A percentile compares a stretch with the other conserved stretches of the same genome.
phyloP scores from a whole-genome alignment of 2,113 vertebrate species.

The Synchiropus splendidus region DNA sequence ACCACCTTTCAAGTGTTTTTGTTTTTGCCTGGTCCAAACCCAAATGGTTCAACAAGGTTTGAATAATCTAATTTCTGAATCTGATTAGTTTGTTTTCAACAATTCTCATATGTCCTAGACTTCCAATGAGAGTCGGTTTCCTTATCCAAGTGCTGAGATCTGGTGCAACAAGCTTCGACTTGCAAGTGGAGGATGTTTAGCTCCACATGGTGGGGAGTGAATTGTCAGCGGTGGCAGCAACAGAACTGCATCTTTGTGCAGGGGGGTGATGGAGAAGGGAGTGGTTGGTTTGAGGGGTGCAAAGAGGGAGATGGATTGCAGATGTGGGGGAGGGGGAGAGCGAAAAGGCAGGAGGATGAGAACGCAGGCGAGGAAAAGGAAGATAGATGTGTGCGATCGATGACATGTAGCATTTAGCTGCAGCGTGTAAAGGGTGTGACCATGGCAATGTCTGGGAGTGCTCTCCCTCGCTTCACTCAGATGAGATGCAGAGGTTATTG shows the following conservation, averaged over 20 bases:
- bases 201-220: too few relatives aligned
- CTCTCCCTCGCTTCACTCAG: not conserved
- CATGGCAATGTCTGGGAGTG: slow-evolving; percentile 1
- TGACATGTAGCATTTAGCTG: slow-evolving; percentile 35
- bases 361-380: slow-evolving; percentile 15
- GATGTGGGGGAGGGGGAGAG: slow-evolving; percentile 25
- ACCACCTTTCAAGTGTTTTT: too few relatives aligned
- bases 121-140: too few relatives aligned
- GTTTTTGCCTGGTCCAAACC: too few relatives aligned
- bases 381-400: slow-evolving; percentile 22
- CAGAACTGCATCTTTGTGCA: not conserved
- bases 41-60: too few relatives aligned
- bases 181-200: too few relatives aligned
- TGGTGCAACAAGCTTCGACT: too few relatives aligned
- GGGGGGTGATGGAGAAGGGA: slow-evolving; percentile 34
- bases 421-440: slow-evolving; percentile 37
- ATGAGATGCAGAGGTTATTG: too few relatives aligned
- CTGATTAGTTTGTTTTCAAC: too few relatives aligned
- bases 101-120: too few relatives aligned
- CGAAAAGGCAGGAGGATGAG: slow-evolving; percentile 20
- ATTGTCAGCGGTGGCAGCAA: not conserved
- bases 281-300: slow-evolving; percentile 42
- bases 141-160: too few relatives aligned
- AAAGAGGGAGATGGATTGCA: slow-evolving; percentile 37
- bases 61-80: too few relatives aligned